Percentiles rank a stretch among this genome's conserved stretches.
Evolutionary conservation across 2,797 vertebrate species (phyloP).

Genomic region (Ctenopoma multispine): DNA sequence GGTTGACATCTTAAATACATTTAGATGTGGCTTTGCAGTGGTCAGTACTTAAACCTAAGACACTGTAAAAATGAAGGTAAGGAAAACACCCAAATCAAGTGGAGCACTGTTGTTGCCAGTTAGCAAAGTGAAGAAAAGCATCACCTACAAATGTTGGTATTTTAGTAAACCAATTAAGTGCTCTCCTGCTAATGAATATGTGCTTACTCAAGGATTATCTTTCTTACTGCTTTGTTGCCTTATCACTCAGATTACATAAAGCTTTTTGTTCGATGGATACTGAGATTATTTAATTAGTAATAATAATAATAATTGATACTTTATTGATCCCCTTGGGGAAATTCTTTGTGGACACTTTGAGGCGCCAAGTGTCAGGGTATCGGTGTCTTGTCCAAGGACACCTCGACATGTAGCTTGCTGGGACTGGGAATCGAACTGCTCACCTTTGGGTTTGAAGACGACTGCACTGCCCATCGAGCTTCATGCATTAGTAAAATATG

Average conservation of each 20-base stretch:
- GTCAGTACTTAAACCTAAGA: neutral
- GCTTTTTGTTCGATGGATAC: neutral
- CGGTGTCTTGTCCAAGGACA: no score
- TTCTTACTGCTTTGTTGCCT: no score
- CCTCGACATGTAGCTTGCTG: no score
- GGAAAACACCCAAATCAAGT: neutral
- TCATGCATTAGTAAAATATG: no score
- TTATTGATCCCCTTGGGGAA: no score
- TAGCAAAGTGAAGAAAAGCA: neutral
- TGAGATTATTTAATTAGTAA: neutral
- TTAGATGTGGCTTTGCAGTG: neutral
- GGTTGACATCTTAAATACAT: constrained; percentile 20
- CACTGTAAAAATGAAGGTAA: neutral
- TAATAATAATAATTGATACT: no score
- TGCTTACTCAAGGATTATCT: neutral
- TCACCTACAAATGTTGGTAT: neutral
- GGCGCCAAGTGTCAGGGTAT: no score
- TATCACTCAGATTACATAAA: neutral
- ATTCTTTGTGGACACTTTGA: no score
- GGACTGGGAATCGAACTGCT: no score
- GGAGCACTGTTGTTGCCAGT: no score
- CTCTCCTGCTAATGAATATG: neutral
- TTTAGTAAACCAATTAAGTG: neutral
- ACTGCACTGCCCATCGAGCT: no score
- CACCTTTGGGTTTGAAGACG: no score